Conservation (phyloP, 1,140 invertebrate genomes). For the Hylyphantes graminicola region DNA sequence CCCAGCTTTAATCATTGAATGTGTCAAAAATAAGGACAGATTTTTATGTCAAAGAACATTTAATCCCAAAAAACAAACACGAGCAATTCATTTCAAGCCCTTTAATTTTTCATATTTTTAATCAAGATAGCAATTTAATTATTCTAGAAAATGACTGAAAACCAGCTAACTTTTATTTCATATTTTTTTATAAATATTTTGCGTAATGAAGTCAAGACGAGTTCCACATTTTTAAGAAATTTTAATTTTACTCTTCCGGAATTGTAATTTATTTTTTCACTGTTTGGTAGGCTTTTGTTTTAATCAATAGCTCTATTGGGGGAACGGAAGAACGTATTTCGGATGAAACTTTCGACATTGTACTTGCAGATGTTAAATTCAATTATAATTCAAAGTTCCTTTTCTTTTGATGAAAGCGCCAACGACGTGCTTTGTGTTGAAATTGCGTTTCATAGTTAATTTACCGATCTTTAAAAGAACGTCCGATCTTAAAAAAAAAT, state of each 20-base stretch:
- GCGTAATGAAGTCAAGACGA: constrained; percentile 7
- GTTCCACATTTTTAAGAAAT: constrained; percentile 19
- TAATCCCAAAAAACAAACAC: neutral
- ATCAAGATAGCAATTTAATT: constrained; percentile 19
- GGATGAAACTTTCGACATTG: neutral
- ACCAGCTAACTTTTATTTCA: neutral
- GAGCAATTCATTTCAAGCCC: constrained; percentile 4
- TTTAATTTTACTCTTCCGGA: constrained; percentile 29
- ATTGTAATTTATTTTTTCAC: constrained; percentile 2
- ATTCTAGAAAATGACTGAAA: constrained; percentile 10
- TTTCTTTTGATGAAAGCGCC: constrained; percentile 7
- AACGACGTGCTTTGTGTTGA: neutral
- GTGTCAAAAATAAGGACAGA: neutral
- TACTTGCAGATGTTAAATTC: constrained; percentile 11
- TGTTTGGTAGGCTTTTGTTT: neutral
- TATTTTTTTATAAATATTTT: no score
- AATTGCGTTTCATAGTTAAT: no score
- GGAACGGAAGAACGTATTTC: neutral
- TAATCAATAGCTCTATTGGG: constrained; percentile 2
- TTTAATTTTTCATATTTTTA: constrained; percentile 30
- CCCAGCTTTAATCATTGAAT: constrained; percentile 8
- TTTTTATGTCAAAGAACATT: neutral
- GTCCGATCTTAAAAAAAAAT: no score
- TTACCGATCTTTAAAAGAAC: no score
- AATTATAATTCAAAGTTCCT: constrained; percentile 30